A percentile compares a stretch with the other conserved stretches of the same genome.
These are phyloP conservation scores for Diadophis punctatus DNA, from an alignment of 2,113 vertebrate genomes.

Conservation along the genomic window DNA sequence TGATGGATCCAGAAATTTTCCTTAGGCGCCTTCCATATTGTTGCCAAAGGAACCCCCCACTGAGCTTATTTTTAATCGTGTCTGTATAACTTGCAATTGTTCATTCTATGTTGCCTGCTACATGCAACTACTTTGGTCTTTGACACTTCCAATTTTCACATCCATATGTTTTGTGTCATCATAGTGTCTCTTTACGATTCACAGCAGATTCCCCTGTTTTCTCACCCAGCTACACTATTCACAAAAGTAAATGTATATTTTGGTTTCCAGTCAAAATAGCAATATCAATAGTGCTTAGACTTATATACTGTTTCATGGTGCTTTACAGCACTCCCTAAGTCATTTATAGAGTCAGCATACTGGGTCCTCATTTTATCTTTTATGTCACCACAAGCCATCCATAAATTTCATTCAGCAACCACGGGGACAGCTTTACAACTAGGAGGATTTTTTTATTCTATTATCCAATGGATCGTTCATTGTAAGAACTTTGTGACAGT, in stretches of 20 bases:
- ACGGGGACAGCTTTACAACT: neutral
- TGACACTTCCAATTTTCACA: neutral
- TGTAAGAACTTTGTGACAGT: neutral
- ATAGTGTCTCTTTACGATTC: neutral
- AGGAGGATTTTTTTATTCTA: neutral
- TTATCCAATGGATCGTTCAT: neutral
- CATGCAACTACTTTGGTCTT: neutral
- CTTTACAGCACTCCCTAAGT: neutral
- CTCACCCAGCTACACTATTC: neutral
- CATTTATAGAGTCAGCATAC: neutral
- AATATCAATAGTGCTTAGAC: neutral
- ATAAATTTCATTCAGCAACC: neutral
- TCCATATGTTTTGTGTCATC: neutral
- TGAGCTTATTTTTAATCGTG: neutral
- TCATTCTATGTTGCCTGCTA: neutral
- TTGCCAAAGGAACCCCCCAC: neutral
- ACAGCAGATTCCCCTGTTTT: neutral
- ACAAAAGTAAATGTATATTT: neutral
- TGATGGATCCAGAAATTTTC: neutral
- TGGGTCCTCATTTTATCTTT: neutral
- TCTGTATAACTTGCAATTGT: neutral
- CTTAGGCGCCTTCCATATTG: neutral
- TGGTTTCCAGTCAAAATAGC: neutral
- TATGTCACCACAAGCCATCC: neutral
- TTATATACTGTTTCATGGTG: neutral